These are phyloP conservation scores for Gymnocephalus cernua DNA, from an alignment of 2,113 vertebrate genomes.

Conservation along the genomic window DNA sequence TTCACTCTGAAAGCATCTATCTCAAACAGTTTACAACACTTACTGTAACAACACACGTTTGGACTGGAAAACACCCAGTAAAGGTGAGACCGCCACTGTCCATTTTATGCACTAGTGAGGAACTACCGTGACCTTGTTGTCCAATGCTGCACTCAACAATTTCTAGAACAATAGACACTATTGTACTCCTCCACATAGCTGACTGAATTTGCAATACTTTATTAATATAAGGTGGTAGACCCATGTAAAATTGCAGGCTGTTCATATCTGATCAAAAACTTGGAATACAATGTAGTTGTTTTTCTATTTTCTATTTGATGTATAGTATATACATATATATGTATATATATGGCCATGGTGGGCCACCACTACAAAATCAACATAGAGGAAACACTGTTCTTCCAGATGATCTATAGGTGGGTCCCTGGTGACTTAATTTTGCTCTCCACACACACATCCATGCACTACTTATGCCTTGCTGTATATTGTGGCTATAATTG, in stretches of 20 bases:
- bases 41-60: background rate
- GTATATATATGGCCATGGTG: too few relatives aligned
- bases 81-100: constrained; percentile 28
- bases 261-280: constrained; percentile 9
- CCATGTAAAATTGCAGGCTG: constrained; percentile 12
- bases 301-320: background rate
- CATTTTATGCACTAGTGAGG: constrained; percentile 9
- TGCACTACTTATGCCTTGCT: constrained; percentile 10
- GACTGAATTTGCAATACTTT: constrained; percentile 63
- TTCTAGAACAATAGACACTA: constrained; percentile 63
- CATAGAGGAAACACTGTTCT: too few relatives aligned
- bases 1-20: constrained; percentile 30
- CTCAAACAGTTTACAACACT: constrained; percentile 9
- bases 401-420: background rate
- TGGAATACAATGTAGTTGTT: background rate
- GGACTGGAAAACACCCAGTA: constrained; percentile 1
- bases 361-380: too few relatives aligned
- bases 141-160: constrained; percentile 28
- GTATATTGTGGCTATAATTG: constrained; percentile 32
- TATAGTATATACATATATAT: too few relatives aligned
- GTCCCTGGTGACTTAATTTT: background rate
- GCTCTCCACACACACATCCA: constrained; percentile 4
- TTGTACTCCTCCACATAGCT: constrained; percentile 67
- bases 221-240: constrained; percentile 48
- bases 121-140: constrained; percentile 40